Evolutionary conservation across 2,888 invertebrate genomes (phyloP), one percentile per base, ranked within the genome.

Genomic region (Parapristionchus giblindavisi): DNA sequence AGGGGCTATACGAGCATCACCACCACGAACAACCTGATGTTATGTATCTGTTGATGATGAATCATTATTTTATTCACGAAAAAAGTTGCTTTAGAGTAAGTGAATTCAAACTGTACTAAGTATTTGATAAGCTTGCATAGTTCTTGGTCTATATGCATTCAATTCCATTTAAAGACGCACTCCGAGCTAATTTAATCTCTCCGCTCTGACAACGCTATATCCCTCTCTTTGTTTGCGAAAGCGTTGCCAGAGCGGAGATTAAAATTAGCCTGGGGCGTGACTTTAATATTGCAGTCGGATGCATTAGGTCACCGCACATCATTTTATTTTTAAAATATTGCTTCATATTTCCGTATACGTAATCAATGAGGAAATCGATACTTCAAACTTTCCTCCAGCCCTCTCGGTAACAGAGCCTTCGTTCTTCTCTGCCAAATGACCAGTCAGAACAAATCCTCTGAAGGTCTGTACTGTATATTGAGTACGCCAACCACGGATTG

Each of bases 381-480:
- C 82, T 71, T 87, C 85, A 79, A 87, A 88, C 32, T 80, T 76
- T 2, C 88, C 88, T 11, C 83, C 87, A 1, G 87, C 81, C 38
- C 78, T 68, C 76, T 79, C 82, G 43, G 43, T 68, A 1, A 52
- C 68, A 34, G 51, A 56, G 6, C 43, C 56, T 29, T 40, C 71
- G 52, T 36, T 27, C 43, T 58, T 58, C 43, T 83, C 79, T 38
- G 83, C 84, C 48, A 82, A 82, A 17, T 81, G 79, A 2, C 87
- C 83, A 1, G 85, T 83, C 14, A 88, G 72, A 3, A 85, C 84
- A 72, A 88, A 88, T 4, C 87, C 88, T 17, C 88, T 84, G 77
- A 88, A 88, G n/a, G 88, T 88, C 68, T 88, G 87, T n/a, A 86
- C 88, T 3, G 87, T 87, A 77, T 83, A 87, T 71, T 85, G 81